Percentiles rank a stretch among this genome's conserved stretches.
phyloP scores from a whole-genome alignment of 2,113 vertebrate genomes.

The Semicossyphus pulcher region DNA sequence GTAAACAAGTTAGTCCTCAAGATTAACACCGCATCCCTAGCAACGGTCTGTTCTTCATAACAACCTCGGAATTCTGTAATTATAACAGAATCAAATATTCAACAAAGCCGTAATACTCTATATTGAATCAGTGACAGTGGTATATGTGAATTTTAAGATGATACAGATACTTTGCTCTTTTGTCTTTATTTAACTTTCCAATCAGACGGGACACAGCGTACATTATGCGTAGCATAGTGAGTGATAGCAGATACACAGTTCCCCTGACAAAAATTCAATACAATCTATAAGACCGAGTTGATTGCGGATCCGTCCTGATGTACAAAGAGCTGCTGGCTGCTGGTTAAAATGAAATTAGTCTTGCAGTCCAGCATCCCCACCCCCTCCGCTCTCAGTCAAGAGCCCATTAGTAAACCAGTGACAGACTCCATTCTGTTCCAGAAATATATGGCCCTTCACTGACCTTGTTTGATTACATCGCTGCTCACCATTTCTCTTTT shows the following conservation, averaged over 20 bases:
- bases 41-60: no score
- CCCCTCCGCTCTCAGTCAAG: constrained; percentile 56
- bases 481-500: constrained; percentile 67
- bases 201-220: neutral
- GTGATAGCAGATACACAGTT: constrained; percentile 3
- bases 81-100: no score
- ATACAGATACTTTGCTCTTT: no score
- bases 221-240: neutral
- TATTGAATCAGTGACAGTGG: no score
- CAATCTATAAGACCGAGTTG: constrained; percentile 21
- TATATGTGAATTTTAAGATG: no score
- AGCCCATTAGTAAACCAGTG: constrained; percentile 72
- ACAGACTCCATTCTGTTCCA: constrained; percentile 66
- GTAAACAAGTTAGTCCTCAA: no score
- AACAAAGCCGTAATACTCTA: no score
- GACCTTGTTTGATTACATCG: constrained; percentile 72
- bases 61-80: no score
- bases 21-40: no score
- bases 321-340: constrained; percentile 32
- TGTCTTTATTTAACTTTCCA: neutral
- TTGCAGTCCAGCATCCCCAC: constrained; percentile 29
- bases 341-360: constrained; percentile 61
- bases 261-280: constrained; percentile 27
- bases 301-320: constrained; percentile 37
- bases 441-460: constrained; percentile 70